Evolutionary conservation across 2,797 vertebrate genomes (phyloP), one percentile per base, ranked within the genome.

Genomic region (Galagoides demidoff): DNA sequence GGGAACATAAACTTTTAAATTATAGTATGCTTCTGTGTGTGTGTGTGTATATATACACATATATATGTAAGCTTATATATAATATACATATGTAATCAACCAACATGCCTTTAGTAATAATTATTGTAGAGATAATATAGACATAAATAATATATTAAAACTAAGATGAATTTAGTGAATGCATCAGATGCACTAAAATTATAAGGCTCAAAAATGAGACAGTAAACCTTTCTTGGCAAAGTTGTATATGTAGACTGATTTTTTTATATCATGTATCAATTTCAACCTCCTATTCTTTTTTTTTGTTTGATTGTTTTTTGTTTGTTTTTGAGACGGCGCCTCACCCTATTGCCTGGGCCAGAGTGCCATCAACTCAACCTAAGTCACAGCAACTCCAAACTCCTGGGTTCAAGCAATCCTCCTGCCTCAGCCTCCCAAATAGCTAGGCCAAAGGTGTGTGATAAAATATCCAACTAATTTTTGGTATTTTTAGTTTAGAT

Each of bases 111-210:
- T 85, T 66, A 92, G 17, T 43, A 73, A 71, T 52, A 4, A 92
- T 37, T 85, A 85, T 92, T 87, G n/a, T 52, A 73, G 25, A 23
- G 23, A 31, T 57, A n/a, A 10, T 17, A 74, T 13, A 49, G 49
- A 12, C 49, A 10, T 55, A 59, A 94, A 64, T 29, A 83, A 85
- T 79, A 79, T 39, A 61, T 61, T 74, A 96, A 85, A 79, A 83
- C 52, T 78, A 78, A 70, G 13, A 45, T 76, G 1, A 34, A 5
- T 66, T 57, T 85, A 22, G 61, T n/a, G 37, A 57, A 49, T 49
- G 22, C 0, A 17, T 66, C 16, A 49, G 59, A 13, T 81, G 13
- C 85, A 43, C 34, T 52, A 85, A 34, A 89, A 34, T 84, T 74
- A 92, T 52, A 61, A 81, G 23, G 2, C 7, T n/a, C 17, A 90